phyloP scores from a whole-genome alignment of 2,797 vertebrate genomes.

The Cichlasoma orientale region DNA sequence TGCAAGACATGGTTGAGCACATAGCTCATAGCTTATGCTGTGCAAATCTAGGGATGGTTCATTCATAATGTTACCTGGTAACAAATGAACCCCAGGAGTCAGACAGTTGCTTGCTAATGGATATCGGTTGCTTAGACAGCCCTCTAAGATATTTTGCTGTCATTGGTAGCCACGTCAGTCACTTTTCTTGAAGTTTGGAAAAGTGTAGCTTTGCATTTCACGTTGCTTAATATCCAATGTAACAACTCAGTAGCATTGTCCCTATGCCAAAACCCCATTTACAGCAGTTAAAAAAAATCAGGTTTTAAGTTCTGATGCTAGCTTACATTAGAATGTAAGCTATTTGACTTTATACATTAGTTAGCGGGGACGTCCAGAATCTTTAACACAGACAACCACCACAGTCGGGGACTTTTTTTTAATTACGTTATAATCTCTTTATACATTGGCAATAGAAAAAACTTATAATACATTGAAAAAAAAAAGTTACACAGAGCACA shows the following conservation, averaged over 20 bases:
- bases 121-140: accelerated
- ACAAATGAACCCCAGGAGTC: background rate
- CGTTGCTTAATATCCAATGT: accelerated
- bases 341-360: too few relatives aligned
- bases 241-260: background rate
- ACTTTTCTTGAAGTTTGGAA: background rate
- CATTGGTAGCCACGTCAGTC: too few relatives aligned
- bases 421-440: background rate
- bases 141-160: background rate
- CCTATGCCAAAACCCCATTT: background rate
- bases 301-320: background rate
- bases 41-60: background rate
- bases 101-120: background rate
- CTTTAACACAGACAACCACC: background rate
- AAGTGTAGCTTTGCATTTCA: background rate
- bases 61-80: background rate
- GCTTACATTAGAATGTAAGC: too few relatives aligned
- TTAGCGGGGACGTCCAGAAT: background rate
- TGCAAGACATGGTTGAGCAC: too few relatives aligned
- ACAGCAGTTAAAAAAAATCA: background rate
- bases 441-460: background rate
- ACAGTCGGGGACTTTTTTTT: background rate
- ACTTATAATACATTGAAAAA: background rate
- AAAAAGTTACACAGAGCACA: background rate
- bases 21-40: too few relatives aligned